These are phyloP conservation scores for Julus scandinavius DNA, from an alignment of 2,888 invertebrate species.

Conservation along the genomic window DNA sequence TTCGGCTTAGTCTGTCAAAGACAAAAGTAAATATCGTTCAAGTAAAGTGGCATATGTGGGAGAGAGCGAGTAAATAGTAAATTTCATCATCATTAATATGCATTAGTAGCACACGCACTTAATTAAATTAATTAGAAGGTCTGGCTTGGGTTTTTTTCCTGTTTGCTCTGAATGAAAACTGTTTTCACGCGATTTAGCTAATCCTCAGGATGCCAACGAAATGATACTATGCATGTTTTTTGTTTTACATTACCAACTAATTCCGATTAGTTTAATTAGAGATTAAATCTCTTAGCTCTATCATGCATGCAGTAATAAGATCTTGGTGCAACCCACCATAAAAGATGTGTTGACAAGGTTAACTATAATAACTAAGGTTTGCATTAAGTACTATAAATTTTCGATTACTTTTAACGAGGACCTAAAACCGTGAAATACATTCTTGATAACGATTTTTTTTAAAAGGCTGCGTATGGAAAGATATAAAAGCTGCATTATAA, in stretches of 20 bases:
- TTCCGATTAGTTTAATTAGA: neutral
- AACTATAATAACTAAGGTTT: neutral
- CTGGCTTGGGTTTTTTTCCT: neutral
- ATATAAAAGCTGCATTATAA: neutral
- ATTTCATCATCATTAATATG: conserved; percentile 40
- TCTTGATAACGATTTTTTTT: neutral
- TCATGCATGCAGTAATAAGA: no score
- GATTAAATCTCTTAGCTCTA: neutral
- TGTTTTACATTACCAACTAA: neutral
- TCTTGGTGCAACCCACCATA: no score
- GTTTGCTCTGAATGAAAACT: conserved; percentile 31
- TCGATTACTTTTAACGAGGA: no score
- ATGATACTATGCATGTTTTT: neutral
- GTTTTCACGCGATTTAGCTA: conserved; percentile 29
- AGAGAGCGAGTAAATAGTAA: conserved; percentile 25
- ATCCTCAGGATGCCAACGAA: neutral
- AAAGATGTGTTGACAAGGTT: neutral
- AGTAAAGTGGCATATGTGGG: neutral
- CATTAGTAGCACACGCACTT: conserved; percentile 43
- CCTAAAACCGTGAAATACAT: no score
- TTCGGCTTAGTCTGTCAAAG: neutral
- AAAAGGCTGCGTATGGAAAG: neutral
- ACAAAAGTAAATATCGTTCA: neutral
- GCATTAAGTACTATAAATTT: no score
- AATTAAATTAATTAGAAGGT: conserved; percentile 45